phyloP scores from a whole-genome alignment of 64 coral and sea anemone genomes.

The Platygyra sinensis region DNA sequence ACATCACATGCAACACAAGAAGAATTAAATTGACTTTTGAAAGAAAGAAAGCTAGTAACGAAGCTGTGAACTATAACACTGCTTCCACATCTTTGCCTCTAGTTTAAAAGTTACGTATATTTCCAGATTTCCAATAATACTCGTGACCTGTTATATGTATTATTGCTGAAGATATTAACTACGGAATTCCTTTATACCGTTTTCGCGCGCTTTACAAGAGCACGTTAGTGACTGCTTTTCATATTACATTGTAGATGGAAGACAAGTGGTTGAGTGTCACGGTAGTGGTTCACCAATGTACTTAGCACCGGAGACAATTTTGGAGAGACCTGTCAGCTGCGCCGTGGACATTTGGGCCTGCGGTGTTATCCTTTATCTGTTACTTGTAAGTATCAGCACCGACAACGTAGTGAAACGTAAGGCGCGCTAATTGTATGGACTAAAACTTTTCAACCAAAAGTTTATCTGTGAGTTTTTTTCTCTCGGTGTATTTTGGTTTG shows the following conservation, averaged over 20 bases:
- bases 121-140: too few species aligned
- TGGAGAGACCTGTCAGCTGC: slow-evolving; percentile 60
- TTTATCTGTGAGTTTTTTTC: too few species aligned
- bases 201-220: background rate
- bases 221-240: background rate
- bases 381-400: slow-evolving; percentile 69
- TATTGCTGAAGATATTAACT: too few species aligned
- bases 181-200: too few species aligned
- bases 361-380: slow-evolving; percentile 87
- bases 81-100: too few species aligned
- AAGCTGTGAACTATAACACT: too few species aligned
- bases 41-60: too few species aligned
- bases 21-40: background rate
- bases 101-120: too few species aligned
- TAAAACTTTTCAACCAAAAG: too few species aligned
- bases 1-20: background rate
- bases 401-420: background rate
- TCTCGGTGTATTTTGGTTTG: too few species aligned
- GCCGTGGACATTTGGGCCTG: slow-evolving; percentile 94
- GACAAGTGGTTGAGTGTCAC: slow-evolving; percentile 52
- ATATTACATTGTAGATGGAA: slow-evolving; percentile 45
- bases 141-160: too few species aligned
- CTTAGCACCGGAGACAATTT: slow-evolving; percentile 84
- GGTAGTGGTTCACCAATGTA: slow-evolving; percentile 91
- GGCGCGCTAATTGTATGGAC: too few species aligned